phyloP scores from a whole-genome alignment of 2,113 vertebrate species.

The Rhizomys pruinosus region DNA sequence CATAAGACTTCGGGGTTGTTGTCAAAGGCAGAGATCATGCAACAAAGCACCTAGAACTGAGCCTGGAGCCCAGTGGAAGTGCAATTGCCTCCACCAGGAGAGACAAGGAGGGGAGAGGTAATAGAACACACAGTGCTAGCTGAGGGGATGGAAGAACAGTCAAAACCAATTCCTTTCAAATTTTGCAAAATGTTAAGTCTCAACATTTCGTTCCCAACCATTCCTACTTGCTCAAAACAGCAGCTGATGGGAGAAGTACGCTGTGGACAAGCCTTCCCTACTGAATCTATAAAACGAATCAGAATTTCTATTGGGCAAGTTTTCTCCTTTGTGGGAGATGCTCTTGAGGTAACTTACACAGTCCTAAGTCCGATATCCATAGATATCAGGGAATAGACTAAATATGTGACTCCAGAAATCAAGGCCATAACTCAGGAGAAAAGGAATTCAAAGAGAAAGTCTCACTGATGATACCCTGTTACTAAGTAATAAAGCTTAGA shows the following conservation, averaged over 20 bases:
- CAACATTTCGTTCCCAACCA: background rate
- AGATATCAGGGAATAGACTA: background rate
- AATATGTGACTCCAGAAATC: background rate
- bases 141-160: conserved; percentile 38
- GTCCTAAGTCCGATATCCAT: rapidly evolving
- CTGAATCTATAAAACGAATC: background rate
- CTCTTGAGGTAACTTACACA: background rate
- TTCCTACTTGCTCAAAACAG: background rate
- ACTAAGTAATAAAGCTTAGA: background rate
- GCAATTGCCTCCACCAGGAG: too few relatives aligned
- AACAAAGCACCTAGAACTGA: background rate
- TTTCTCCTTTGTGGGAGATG: background rate
- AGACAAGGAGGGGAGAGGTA: too few relatives aligned
- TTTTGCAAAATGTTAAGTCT: conserved; percentile 72
- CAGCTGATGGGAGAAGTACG: background rate
- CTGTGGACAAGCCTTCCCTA: background rate
- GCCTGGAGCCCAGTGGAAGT: background rate
- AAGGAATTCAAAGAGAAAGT: background rate
- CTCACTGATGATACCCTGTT: background rate
- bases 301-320: background rate
- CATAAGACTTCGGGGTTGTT: background rate
- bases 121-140: background rate
- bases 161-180: conserved; percentile 73
- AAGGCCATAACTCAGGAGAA: background rate
- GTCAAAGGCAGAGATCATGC: background rate